Evolutionary conservation across 2,888 invertebrate genomes (phyloP).

Genomic region (Drosophila monieri): DNA sequence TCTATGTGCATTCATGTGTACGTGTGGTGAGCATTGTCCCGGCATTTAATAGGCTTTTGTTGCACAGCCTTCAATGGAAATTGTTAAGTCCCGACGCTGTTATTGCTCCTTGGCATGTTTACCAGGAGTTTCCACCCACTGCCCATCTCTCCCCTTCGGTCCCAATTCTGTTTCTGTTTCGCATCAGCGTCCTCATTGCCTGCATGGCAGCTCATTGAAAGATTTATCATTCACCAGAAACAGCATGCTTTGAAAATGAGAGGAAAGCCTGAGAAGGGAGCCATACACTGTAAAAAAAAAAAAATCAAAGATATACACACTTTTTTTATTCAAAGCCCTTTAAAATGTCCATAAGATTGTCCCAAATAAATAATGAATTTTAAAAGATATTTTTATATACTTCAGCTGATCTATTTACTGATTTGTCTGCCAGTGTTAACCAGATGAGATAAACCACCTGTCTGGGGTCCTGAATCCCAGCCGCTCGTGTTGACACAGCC

Average conservation of each 20-base stretch:
- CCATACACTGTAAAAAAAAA: slow-evolving; percentile 20
- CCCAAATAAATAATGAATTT: background rate
- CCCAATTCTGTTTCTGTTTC: slow-evolving; percentile 19
- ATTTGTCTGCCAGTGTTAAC: slow-evolving; percentile 14
- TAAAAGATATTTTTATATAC: background rate
- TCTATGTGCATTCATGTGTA: slow-evolving; percentile 29
- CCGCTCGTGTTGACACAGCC: slow-evolving; percentile 65
- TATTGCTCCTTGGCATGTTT: slow-evolving; percentile 48
- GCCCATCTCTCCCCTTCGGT: background rate
- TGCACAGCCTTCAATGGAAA: slow-evolving; percentile 67
- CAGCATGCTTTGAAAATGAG: slow-evolving; percentile 21
- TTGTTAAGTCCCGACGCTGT: slow-evolving; percentile 50
- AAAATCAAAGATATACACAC: background rate
- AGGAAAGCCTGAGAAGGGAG: background rate
- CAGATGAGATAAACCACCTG: slow-evolving; percentile 33
- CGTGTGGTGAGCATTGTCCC: slow-evolving; percentile 56
- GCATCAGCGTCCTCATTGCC: slow-evolving; percentile 24
- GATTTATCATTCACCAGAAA: slow-evolving; percentile 64
- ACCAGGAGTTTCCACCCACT: slow-evolving; percentile 25
- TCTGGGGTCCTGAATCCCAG: slow-evolving; percentile 41
- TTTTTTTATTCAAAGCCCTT: background rate
- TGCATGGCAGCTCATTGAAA: slow-evolving; percentile 58
- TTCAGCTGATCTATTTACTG: background rate
- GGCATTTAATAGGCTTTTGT: slow-evolving; percentile 72
- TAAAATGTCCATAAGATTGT: background rate